Base-by-base conservation (phyloP, 2,797 vertebrate genomes). In the Prunella strophiata region DNA sequence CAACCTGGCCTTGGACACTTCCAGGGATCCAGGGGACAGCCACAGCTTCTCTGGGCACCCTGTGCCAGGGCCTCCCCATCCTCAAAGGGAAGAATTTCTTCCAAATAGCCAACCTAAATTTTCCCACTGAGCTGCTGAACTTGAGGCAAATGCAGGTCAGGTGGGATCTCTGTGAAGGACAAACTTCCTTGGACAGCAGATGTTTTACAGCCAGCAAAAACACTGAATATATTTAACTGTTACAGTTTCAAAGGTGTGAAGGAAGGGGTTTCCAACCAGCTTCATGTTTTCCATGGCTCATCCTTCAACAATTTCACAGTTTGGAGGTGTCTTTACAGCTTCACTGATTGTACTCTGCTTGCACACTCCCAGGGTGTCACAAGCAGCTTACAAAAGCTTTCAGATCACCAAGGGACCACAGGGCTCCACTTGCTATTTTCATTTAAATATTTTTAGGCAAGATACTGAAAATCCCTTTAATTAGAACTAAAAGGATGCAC, bases 1-100 rank as follows among this genome's bases (percentile, higher is more conserved):
- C 85, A 81, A 0, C 13, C 30, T 21, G 34, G 32, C 71, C 42
- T 62, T 1, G 78, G 1, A 1, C 40, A 59, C 21, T 47, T 0
- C 30, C 77, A 88, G 47, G 40, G 40, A 61, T 68, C n/a, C 55
- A 85, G 62, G 62, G 34, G 22, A 13, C 48, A 81, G 61, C 34
- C 47, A 2, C 54, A 88, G 54, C 47, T 52, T 0, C 76, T 66
- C 38, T 73, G 76, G n/a, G n/a, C 27, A 73, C 7, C 40, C 61
- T 59, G 70, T 19, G 40, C 25, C 70, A 74, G 34, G 30, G 26
- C 34, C 54, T 74, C 0, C 7, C 8, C 34, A 19, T 4, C 21
- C 62, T 61, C 5, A 1, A 6, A 54, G 30, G 14, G 8, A 55
- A 27, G 0, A 42, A 27, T 67, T 61, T 2, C 5, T 54, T 23